These are phyloP conservation scores for Lepidurus apus DNA, from an alignment of 1,140 invertebrate species.

Conservation along the genomic window DNA sequence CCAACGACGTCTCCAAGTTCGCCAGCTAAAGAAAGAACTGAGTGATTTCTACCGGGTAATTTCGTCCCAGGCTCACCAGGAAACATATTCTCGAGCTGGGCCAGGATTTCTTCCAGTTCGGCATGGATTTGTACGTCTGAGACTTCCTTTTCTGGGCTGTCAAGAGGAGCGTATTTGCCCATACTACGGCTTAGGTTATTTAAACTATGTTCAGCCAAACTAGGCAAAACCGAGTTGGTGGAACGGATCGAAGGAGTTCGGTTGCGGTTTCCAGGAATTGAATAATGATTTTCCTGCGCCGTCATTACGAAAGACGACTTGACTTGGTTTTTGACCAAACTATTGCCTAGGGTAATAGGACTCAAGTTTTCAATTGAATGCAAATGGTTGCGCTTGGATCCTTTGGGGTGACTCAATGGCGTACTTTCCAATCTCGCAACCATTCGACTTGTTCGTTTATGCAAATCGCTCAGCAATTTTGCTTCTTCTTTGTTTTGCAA, in stretches of 20 bases:
- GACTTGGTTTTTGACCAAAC: not conserved
- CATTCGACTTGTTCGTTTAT: not conserved
- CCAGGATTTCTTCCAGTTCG: constrained; percentile 32
- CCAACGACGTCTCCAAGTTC: not conserved
- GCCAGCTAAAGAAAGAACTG: not conserved
- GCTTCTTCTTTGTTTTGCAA: not conserved
- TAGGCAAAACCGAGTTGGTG: not conserved
- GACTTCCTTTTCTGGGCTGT: not conserved
- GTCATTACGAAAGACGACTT: not conserved
- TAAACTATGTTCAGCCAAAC: not conserved
- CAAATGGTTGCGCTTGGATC: not conserved
- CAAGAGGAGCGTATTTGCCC: not conserved
- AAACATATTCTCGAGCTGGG: constrained; percentile 32
- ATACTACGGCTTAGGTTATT: constrained; percentile 20
- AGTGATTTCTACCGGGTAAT: not conserved
- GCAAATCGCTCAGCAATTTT: not conserved
- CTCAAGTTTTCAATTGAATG: not conserved
- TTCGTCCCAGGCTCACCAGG: not conserved
- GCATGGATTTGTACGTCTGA: constrained; percentile 26
- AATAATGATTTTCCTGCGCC: constrained; percentile 2
- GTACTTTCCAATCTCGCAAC: constrained; percentile 5
- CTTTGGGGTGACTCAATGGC: not conserved
- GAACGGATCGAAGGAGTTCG: not conserved
- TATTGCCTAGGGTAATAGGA: not conserved
- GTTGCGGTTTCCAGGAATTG: not conserved